Evolutionary conservation across 2,888 invertebrate species (phyloP).

Genomic region (Sympetrum striolatum): DNA sequence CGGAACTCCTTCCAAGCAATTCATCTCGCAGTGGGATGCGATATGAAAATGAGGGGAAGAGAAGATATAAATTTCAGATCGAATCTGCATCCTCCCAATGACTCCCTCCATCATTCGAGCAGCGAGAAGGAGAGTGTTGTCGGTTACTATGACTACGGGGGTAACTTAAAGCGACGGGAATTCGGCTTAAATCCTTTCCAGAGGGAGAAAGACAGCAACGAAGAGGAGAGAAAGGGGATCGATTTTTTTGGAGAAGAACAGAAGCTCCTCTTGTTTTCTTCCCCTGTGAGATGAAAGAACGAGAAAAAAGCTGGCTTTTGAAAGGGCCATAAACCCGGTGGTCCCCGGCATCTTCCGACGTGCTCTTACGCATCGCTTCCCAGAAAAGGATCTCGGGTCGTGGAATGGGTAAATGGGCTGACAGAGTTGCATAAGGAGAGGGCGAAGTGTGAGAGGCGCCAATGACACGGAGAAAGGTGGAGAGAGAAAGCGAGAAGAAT

Average conservation of each 20-base stretch:
- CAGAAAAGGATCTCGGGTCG: not conserved
- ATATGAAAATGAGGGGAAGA: not conserved
- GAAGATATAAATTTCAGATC: not conserved
- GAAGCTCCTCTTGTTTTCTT: not conserved
- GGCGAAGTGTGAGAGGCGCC: not conserved
- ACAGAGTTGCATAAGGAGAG: not conserved
- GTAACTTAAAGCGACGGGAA: not conserved
- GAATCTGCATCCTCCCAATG: not conserved
- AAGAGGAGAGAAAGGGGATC: not conserved
- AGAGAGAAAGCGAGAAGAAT: not conserved
- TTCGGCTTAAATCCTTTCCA: not conserved
- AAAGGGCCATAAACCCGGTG: not conserved
- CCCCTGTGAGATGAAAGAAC: slow-evolving; percentile 1
- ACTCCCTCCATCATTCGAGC: not conserved
- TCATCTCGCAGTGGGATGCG: not conserved
- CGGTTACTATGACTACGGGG: not conserved
- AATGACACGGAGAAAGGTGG: not conserved
- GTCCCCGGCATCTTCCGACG: slow-evolving; percentile 3
- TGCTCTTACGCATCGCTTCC: not conserved
- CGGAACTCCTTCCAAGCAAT: no score
- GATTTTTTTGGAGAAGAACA: not conserved
- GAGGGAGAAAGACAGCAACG: not conserved
- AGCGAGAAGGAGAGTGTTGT: not conserved
- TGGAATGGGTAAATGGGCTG: not conserved
- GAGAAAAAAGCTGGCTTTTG: not conserved